phyloP scores from a whole-genome alignment of 2,113 vertebrate genomes.

The Podocnemis expansa region DNA sequence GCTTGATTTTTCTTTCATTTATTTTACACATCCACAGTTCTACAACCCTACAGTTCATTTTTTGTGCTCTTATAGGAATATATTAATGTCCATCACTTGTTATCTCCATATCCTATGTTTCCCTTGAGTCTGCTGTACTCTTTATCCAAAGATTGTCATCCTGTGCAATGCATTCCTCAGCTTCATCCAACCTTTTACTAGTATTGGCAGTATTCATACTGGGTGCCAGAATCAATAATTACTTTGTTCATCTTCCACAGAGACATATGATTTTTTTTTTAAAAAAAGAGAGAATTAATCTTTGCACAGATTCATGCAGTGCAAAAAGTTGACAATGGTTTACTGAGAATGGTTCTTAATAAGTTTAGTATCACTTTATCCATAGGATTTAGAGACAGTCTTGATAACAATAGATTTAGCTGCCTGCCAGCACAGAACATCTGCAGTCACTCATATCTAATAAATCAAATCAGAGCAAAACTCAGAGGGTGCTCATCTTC shows the following conservation, averaged over 20 bases:
- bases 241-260: background rate
- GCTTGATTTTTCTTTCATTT: background rate
- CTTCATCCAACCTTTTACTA: background rate
- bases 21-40: background rate
- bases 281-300: background rate
- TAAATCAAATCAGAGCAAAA: background rate
- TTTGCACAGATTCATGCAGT: background rate
- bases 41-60: background rate
- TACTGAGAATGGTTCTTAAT: background rate
- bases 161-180: background rate
- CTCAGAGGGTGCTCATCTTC: background rate
- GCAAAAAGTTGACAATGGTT: background rate
- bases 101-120: background rate
- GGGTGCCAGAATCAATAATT: background rate
- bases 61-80: background rate
- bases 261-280: background rate
- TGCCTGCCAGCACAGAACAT: background rate
- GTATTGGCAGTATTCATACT: background rate
- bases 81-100: fast-evolving
- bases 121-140: background rate
- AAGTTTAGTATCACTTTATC: background rate
- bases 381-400: background rate
- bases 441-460: background rate
- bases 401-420: background rate
- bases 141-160: background rate